phyloP scores from a whole-genome alignment of 2,797 vertebrate genomes.

The Hydrocynus forskahlii region DNA sequence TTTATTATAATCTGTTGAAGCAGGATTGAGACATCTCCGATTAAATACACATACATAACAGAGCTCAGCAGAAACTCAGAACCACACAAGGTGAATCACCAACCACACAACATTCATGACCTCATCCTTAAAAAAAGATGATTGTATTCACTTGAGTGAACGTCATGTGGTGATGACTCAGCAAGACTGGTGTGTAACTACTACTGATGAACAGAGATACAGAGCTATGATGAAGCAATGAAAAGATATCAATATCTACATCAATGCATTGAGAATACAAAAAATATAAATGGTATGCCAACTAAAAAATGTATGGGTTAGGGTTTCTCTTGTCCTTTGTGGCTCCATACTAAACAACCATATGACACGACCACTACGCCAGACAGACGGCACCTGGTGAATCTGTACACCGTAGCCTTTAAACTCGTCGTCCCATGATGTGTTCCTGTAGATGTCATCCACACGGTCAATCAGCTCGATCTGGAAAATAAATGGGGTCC shows the following conservation, averaged over 20 bases:
- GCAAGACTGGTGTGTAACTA: neutral
- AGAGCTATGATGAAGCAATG: neutral
- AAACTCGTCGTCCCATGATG: constrained; percentile 89
- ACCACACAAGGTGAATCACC: neutral
- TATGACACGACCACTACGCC: neutral
- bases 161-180: constrained; percentile 26
- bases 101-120: constrained; percentile 12
- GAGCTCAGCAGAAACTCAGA: neutral
- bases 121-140: neutral
- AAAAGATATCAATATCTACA: neutral
- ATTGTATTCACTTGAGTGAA: neutral
- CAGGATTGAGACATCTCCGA: neutral
- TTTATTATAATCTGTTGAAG: constrained; percentile 91
- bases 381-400: constrained; percentile 83
- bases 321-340: neutral
- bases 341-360: neutral
- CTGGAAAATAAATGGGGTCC: constrained; percentile 66
- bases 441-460: constrained; percentile 97
- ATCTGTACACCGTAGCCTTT: constrained; percentile 95
- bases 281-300: neutral
- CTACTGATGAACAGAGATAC: neutral
- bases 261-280: neutral
- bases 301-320: no score
- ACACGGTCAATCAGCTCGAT: constrained; percentile 98
- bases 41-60: neutral